phyloP scores from a whole-genome alignment of 2,797 vertebrate species.

The Rhynchotus rufescens region DNA sequence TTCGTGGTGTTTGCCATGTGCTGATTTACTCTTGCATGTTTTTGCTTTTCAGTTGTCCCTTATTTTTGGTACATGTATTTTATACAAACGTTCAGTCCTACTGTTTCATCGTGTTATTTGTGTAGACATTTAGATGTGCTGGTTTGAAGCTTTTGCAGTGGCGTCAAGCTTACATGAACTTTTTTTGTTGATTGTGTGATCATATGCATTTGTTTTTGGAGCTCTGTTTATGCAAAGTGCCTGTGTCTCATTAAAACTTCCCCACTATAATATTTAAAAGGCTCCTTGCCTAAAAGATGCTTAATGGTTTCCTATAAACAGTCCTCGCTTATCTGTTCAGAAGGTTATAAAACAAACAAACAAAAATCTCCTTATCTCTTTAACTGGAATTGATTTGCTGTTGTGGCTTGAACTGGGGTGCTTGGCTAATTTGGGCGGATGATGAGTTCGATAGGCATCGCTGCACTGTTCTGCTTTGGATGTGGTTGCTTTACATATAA shows the following conservation, averaged over 20 bases:
- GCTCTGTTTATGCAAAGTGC: background rate
- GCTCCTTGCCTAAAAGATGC: background rate
- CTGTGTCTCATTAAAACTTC: background rate
- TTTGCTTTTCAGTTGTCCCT: background rate
- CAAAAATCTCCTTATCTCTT: background rate
- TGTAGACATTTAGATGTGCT: background rate
- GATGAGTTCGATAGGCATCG: background rate
- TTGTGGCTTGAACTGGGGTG: background rate
- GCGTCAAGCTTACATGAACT: background rate
- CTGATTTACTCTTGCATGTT: background rate
- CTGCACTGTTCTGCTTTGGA: background rate
- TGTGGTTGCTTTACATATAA: background rate
- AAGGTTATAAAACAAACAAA: background rate
- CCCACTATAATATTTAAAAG: background rate
- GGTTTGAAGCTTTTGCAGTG: background rate
- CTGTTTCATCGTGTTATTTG: background rate
- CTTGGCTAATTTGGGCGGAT: background rate
- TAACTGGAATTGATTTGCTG: background rate
- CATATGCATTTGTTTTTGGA: conserved; percentile 11
- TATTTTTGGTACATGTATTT: conserved; percentile 15
- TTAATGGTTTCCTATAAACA: background rate
- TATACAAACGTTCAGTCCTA: background rate
- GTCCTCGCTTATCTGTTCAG: background rate
- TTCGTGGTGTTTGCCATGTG: conserved; percentile 25
- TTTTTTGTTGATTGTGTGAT: background rate